A percentile compares a stretch with the other conserved stretches of the same genome.
Conservation (phyloP, 2,113 vertebrate species). For the Eolophus roseicapilla region DNA sequence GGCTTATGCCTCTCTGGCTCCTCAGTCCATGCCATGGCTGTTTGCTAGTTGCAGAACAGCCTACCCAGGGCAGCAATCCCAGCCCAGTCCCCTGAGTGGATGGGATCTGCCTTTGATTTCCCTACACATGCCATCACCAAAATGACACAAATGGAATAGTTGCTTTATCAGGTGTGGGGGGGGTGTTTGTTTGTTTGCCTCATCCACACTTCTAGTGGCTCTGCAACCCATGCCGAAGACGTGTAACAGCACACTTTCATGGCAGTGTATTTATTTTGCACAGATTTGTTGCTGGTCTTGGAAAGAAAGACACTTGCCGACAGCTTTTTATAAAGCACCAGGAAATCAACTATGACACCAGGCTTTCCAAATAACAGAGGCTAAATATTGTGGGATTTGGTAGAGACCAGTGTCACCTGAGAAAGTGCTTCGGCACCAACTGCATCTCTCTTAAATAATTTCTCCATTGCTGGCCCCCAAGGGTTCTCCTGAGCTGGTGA, state of each 20-base stretch:
- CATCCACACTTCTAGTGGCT: background rate
- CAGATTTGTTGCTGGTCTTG: background rate
- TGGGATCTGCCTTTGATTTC: background rate
- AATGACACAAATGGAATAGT: background rate
- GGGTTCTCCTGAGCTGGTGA: background rate
- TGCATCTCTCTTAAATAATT: background rate
- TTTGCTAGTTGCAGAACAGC: background rate
- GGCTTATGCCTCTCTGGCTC: background rate
- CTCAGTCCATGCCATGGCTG: fast-evolving
- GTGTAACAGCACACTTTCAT: background rate
- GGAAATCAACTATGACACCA: background rate
- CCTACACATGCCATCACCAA: background rate
- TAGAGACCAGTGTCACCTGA: background rate
- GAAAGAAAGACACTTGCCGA: background rate
- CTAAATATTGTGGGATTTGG: background rate
- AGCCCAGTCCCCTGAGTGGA: background rate
- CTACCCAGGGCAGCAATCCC: background rate
- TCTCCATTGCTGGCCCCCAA: background rate
- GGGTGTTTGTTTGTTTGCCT: background rate
- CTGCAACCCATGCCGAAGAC: background rate
- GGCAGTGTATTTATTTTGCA: background rate
- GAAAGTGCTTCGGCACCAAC: background rate
- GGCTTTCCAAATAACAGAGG: background rate
- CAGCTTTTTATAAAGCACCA: background rate
- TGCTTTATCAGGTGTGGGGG: background rate